phyloP scores from a whole-genome alignment of 2,113 vertebrate genomes.

The Crotophaga sulcirostris region DNA sequence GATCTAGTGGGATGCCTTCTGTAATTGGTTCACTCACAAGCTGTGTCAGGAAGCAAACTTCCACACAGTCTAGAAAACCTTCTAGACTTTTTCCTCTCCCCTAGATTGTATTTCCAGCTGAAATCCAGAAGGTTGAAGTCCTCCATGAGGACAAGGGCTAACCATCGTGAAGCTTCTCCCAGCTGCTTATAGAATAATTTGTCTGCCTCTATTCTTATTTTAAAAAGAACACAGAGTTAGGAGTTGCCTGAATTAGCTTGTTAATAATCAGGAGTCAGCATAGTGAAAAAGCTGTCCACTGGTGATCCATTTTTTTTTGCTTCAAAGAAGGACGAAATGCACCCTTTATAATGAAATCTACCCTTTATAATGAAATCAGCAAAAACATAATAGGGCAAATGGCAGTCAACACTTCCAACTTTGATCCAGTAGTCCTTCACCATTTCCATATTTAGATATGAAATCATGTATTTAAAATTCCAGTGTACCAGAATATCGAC shows the following conservation, averaged over 20 bases:
- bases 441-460: not conserved
- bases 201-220: not conserved
- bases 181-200: no score
- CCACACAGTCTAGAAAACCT: no score
- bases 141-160: no score
- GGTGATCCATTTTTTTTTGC: not conserved
- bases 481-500: not conserved
- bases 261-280: not conserved
- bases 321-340: fast-evolving
- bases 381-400: not conserved
- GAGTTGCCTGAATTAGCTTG: not conserved
- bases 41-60: no score
- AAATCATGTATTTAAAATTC: not conserved
- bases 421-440: not conserved
- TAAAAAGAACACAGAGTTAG: not conserved
- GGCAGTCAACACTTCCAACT: not conserved
- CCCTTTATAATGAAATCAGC: not conserved
- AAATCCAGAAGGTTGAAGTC: no score
- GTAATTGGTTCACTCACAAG: no score
- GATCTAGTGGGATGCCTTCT: no score
- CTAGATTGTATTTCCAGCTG: no score
- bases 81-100: no score
- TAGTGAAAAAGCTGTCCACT: not conserved
- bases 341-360: not conserved
- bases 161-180: no score